Evolutionary conservation across 1,140 invertebrate species (phyloP).

Genomic region (Watersipora subatra): DNA sequence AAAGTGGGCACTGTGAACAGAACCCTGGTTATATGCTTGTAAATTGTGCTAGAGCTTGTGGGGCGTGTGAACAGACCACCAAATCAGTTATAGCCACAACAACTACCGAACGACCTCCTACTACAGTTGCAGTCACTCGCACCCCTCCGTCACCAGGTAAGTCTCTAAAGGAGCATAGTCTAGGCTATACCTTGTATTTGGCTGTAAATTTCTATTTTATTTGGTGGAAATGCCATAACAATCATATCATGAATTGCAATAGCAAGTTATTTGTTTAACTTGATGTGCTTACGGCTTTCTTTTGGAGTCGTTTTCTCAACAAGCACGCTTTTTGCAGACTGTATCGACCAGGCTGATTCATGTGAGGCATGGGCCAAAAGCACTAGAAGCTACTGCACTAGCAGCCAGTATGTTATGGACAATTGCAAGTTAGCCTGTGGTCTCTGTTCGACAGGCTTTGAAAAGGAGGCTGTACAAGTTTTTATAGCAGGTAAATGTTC

Average conservation of each 20-base stretch:
- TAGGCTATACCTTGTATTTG: too few relatives aligned
- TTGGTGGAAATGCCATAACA: too few relatives aligned
- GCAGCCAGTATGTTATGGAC: not conserved
- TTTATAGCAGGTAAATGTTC: not conserved
- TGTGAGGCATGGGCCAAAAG: not conserved
- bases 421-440: not conserved
- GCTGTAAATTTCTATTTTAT: too few relatives aligned
- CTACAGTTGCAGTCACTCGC: not conserved
- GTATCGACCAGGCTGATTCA: not conserved
- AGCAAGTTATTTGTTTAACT: too few relatives aligned
- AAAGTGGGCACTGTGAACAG: slow-evolving; percentile 17
- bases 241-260: too few relatives aligned
- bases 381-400: not conserved
- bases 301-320: too few relatives aligned
- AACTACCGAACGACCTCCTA: not conserved
- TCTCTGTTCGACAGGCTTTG: not conserved
- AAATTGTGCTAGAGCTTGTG: slow-evolving; percentile 21
- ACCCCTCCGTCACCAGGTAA: not conserved
- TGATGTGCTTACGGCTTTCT: too few relatives aligned
- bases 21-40: slow-evolving; percentile 21
- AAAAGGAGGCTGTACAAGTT: not conserved
- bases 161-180: too few relatives aligned
- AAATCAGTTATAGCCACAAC: not conserved
- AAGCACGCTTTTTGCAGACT: too few relatives aligned
- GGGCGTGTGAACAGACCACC: slow-evolving; percentile 11